phyloP scores from a whole-genome alignment of 2,888 invertebrate species.

The Ophioninae sp. region DNA sequence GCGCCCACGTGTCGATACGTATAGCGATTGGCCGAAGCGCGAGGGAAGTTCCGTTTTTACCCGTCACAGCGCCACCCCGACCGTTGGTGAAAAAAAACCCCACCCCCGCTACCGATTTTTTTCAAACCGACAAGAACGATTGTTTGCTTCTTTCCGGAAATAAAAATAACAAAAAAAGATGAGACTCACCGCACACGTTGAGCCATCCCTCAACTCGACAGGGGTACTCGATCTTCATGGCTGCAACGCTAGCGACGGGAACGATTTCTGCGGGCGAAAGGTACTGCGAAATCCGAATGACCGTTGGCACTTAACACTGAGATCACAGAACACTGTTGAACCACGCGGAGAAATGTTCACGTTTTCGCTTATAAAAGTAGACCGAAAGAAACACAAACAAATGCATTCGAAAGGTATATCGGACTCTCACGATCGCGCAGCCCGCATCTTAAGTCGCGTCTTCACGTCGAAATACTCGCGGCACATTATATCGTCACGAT shows the following conservation, averaged over 20 bases:
- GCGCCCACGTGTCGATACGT: not conserved
- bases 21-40: not conserved
- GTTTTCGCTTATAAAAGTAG: too few species aligned
- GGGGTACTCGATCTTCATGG: conserved; percentile 82
- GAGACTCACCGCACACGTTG: conserved; percentile 83
- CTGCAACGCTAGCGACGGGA: conserved; percentile 29
- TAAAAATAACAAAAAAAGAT: not conserved
- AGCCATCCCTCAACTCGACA: conserved; percentile 84
- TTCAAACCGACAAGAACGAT: not conserved
- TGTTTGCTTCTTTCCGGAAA: not conserved
- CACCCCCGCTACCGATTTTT: not conserved
- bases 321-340: not conserved
- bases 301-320: conserved; percentile 8
- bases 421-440: not conserved
- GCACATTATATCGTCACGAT: conserved; percentile 18
- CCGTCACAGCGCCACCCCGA: not conserved
- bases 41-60: conserved; percentile 6
- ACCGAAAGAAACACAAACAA: too few species aligned
- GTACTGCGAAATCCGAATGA: conserved; percentile 50
- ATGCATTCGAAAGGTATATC: not conserved
- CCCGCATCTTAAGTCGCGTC: conserved; percentile 1
- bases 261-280: not conserved
- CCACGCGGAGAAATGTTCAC: not conserved
- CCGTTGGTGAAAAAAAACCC: not conserved
- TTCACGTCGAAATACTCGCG: conserved; percentile 8